Base-by-base conservation (phyloP, 1,140 invertebrate genomes). In the Achroia grisella region DNA sequence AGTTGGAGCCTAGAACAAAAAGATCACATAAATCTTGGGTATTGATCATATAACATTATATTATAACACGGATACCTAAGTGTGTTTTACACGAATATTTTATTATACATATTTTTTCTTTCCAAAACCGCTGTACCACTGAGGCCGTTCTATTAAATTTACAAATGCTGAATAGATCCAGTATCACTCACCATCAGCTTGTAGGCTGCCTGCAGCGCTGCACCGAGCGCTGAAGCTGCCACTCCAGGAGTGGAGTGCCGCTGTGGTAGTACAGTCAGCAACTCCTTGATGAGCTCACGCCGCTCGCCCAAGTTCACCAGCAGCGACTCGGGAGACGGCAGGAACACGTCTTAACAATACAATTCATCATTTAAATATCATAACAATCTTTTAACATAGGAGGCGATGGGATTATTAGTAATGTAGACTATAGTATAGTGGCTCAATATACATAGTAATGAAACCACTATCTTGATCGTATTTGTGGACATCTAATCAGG, bases 251-350 rank as follows among this genome's bases (percentile, higher is more conserved):
- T 92, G 34, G 90, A 88, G 86, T 94, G 97, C 48, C 94, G 89
- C 17, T 86, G 88, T 0, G 97, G 97, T 43, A 99, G 84, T 71
- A 94, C 91, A 10, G 86, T 88, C 15, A 99, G 80, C 48, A 99
- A 87, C 73, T 97, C 93, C 13, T 88, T 86, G 6, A 99, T 88
- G 40, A 96, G 75, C 43, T 95, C 92, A 44, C 92, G 91, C 48
- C 91, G 90, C 76, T 98, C 95, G 40, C 93, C 91, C 30, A 99
- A 83, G 87, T 98, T 98, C 27, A 98, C 97, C 52, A 99, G 86
- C 43, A 99, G 83, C 81, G 96, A 95, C 65, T 98, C 96, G 0
- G 97, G 94, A 44, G 92, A 93, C 5, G 95, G 95, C 48, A 96
- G 80, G 82, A 96, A 97, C 31, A 95, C 89, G 70, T 96, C 93